Conservation (phyloP, 2,888 invertebrate species). For the Cepaea hortensis region DNA sequence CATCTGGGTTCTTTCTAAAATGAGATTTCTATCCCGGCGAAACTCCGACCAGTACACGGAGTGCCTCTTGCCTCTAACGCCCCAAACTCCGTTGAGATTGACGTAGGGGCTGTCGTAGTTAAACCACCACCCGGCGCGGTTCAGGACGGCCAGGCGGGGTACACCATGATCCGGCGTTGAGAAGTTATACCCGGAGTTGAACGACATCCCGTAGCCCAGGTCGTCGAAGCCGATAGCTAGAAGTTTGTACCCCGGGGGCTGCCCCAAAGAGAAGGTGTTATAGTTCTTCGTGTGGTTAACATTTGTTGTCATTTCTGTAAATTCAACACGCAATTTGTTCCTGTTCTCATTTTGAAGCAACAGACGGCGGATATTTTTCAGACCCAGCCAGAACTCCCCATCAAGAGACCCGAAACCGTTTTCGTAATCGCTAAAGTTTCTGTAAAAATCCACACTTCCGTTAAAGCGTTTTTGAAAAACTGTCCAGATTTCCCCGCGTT, state of each 20-base stretch:
- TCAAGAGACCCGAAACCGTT: slow-evolving; percentile 22
- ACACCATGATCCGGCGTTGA: slow-evolving; percentile 18
- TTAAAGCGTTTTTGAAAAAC: slow-evolving; percentile 37
- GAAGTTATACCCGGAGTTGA: slow-evolving; percentile 25
- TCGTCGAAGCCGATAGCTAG: slow-evolving; percentile 13
- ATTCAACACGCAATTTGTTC: slow-evolving; percentile 23
- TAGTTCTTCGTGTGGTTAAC: slow-evolving; percentile 19
- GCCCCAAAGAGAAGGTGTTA: slow-evolving; percentile 1
- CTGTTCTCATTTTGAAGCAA: slow-evolving; percentile 23
- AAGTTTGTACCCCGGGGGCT: background rate
- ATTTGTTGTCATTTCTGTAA: slow-evolving; percentile 7
- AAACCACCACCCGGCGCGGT: slow-evolving; percentile 18
- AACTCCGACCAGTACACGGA: slow-evolving; percentile 36
- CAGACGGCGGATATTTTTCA: slow-evolving; percentile 27
- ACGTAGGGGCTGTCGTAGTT: slow-evolving; percentile 22
- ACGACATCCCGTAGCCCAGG: slow-evolving; percentile 25
- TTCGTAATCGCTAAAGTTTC: slow-evolving; percentile 28
- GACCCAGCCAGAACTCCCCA: slow-evolving; percentile 35
- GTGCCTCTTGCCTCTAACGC: background rate
- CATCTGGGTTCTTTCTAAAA: slow-evolving; percentile 22
- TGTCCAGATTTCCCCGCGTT: slow-evolving; percentile 8
- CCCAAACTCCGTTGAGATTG: slow-evolving; percentile 38
- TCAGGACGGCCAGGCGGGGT: background rate
- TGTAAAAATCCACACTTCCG: slow-evolving; percentile 33
- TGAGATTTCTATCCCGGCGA: background rate